Conservation (phyloP, 1,140 invertebrate species). For the Linepithema humile region DNA sequence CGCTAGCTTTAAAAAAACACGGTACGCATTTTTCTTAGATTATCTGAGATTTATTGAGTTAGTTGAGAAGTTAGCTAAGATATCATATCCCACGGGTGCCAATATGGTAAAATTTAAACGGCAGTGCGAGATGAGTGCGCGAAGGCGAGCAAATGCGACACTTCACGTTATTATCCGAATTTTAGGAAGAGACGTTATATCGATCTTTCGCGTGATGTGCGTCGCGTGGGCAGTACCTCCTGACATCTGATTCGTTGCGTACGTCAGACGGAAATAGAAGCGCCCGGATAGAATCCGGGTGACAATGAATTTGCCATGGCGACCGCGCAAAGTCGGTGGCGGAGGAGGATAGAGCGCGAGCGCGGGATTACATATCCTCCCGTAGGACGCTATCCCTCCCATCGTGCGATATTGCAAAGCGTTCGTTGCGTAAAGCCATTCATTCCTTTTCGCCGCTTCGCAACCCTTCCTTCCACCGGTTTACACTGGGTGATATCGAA, state of each 20-base stretch:
- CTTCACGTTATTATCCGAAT: background rate
- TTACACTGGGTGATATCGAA: background rate
- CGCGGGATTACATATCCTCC: constrained; percentile 1
- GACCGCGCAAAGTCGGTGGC: constrained; percentile 21
- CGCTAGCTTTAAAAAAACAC: background rate
- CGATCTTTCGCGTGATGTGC: constrained; percentile 2
- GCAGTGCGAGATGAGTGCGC: background rate
- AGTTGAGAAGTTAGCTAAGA: background rate
- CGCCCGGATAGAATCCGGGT: constrained; percentile 41
- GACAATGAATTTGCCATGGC: constrained; percentile 53
- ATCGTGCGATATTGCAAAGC: too few species aligned
- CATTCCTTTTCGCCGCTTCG: background rate
- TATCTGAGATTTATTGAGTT: background rate
- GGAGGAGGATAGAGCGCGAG: background rate
- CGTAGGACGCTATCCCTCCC: background rate
- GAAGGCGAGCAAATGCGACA: background rate
- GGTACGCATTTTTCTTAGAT: background rate
- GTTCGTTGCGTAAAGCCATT: background rate
- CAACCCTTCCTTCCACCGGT: background rate
- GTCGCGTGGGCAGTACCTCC: constrained; percentile 26
- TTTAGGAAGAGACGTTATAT: constrained; percentile 35
- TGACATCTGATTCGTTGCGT: constrained; percentile 46
- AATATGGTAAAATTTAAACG: background rate
- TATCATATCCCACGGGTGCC: too few species aligned
- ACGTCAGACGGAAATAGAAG: constrained; percentile 50